These are phyloP conservation scores for Bombus consobrinus DNA, from an alignment of 1,140 invertebrate genomes.

Conservation along the genomic window DNA sequence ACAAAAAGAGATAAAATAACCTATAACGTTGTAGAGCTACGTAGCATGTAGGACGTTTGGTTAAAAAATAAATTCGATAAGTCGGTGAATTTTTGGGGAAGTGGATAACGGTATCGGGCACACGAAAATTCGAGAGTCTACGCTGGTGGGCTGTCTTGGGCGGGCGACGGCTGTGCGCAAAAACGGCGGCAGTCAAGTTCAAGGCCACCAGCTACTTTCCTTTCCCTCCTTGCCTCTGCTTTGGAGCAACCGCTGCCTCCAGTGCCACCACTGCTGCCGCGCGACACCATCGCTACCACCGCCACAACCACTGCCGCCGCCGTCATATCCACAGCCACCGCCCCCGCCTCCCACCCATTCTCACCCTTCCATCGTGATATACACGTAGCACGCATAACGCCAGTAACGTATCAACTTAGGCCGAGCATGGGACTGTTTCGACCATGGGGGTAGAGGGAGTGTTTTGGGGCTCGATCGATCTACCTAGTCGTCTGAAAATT, in stretches of 20 bases:
- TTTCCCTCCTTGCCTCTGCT: neutral
- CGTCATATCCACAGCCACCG: slow-evolving; percentile 31
- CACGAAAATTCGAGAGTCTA: slow-evolving; percentile 54
- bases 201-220: slow-evolving; percentile 66
- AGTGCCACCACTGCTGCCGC: neutral
- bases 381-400: slow-evolving; percentile 52
- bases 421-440: neutral
- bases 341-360: slow-evolving; percentile 53
- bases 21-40: too few species aligned
- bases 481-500: slow-evolving; percentile 54
- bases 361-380: slow-evolving; percentile 50
- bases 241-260: slow-evolving; percentile 25
- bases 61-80: neutral
- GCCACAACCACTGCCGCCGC: neutral
- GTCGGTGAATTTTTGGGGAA: neutral
- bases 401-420: slow-evolving; percentile 57
- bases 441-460: slow-evolving; percentile 20
- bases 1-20: neutral
- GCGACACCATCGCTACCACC: slow-evolving; percentile 1
- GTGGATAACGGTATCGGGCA: neutral
- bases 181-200: slow-evolving; percentile 77
- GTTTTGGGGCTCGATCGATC: slow-evolving; percentile 61
- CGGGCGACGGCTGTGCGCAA: slow-evolving; percentile 67
- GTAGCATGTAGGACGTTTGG: neutral
- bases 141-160: slow-evolving; percentile 72